Evolutionary conservation across 2,888 invertebrate genomes (phyloP), one percentile per base, ranked within the genome.

Genomic region (Operophtera brumata): DNA sequence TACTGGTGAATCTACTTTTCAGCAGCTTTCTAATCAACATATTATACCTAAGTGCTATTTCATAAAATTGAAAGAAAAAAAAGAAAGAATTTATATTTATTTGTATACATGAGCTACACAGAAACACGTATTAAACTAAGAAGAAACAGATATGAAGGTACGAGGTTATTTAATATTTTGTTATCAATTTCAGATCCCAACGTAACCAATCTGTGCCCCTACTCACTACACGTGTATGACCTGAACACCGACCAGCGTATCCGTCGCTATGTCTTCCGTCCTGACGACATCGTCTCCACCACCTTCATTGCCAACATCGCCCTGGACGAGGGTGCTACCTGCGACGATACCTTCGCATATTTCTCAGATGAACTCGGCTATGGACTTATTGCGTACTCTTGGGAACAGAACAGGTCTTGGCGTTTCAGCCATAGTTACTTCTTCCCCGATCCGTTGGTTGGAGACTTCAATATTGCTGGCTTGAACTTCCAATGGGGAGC

Each of bases 231-330:
- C 73, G 91, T 96, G 0, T 95, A 93, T 71, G 96, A 96, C 76
- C 84, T 96, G 64, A 91, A 91, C 54, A 96, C 95, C 0, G 94
- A 96, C 70, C 91, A 91, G 43, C 87, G 94, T 30, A 90, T 96
- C 49, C 91, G 95, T 28, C 91, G 92, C 68, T 95, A 95, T 70
- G 93, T 92, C 49, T 91, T 96, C 62, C 91, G 92, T 12, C 84
- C 93, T 0, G 94, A 94, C 58, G 95, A 96, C 69, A 95, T 94
- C 13, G 94, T 95, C 61, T 82, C 93, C 47, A 92, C 94, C 37
- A 96, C 96, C 0, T 96, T 96, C 78, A 95, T 96, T 59, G 96
- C 96, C n/a, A 96, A 95, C 72, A 95, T 95, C 53, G 95, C 94
- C n/a, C 92, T 96, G 1, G 96, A 96, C 71, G 90, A 95, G 62